Conservation (phyloP, 2,797 vertebrate genomes). For the Acanthis flammea region DNA sequence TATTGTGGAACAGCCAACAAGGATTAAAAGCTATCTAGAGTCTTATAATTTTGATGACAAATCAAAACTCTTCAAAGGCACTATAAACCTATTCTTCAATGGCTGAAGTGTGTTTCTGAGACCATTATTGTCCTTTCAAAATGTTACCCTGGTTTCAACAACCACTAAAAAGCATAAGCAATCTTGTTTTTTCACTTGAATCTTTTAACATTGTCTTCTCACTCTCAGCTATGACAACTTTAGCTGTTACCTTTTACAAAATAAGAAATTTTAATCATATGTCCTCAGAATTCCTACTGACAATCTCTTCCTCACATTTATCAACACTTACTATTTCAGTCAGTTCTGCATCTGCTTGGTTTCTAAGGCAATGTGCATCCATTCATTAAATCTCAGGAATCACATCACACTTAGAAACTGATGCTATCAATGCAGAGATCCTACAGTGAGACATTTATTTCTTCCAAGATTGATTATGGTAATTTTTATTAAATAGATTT, state of each 20-base stretch:
- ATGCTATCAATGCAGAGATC: background rate
- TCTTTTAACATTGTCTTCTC: background rate
- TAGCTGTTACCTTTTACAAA: background rate
- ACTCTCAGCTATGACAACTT: background rate
- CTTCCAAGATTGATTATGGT: background rate
- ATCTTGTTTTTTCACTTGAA: background rate
- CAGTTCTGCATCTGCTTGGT: background rate
- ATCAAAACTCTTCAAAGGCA: background rate
- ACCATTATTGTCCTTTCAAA: background rate
- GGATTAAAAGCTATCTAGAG: background rate
- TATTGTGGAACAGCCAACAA: background rate
- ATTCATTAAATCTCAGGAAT: background rate
- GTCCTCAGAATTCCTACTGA: background rate
- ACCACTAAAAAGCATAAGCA: background rate
- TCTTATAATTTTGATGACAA: background rate
- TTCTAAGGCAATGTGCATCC: conserved; percentile 11
- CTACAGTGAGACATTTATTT: background rate
- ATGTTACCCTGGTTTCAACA: background rate
- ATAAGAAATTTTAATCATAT: background rate
- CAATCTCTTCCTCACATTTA: conserved; percentile 1
- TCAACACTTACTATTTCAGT: background rate
- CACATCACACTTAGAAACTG: background rate
- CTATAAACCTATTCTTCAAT: background rate
- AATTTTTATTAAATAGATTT: conserved; percentile 15
- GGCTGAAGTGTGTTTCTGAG: background rate